Evolutionary conservation across 2,888 invertebrate genomes (phyloP), one percentile per base, ranked within the genome.

Genomic region (Crioceris asparagi): DNA sequence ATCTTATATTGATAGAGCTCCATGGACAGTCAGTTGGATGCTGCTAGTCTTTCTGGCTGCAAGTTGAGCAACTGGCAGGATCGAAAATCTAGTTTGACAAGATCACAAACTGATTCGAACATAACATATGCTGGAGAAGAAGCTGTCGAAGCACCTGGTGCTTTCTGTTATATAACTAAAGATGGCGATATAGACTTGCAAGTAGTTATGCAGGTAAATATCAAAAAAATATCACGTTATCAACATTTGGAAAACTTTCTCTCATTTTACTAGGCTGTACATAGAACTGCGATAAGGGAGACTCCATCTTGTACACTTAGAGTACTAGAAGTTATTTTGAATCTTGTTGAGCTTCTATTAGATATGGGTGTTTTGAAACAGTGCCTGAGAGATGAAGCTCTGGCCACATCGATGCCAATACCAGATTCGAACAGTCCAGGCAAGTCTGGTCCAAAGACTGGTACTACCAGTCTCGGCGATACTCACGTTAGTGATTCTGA

Each of bases 151-250:
- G 90, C 88, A 1, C 79, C 87, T 0, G 92, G 91, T 0, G 84
- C 96, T 0, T 70, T 81, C 14, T 79, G 83, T 59, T 98, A 94
- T 57, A 94, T 97, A 40, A 94, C 92, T 17, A 83, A 83, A 53
- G 92, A 94, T 51, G 97, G 98, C 0, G 87, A 93, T 57, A 80
- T 98, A 39, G 90, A 94, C 62, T 79, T 88, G 48, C 82, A 84
- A 68, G 85, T 93, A 10, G 81, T 93, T 2, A 63, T 86, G 6
- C 83, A 84, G 72, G 85, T 83, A 65, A n/a, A n/a, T n/a, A n/a
- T n/a, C n/a, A n/a, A n/a, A n/a, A n/a, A n/a, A n/a, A n/a, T n/a
- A n/a, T 30, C 5, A 7, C 10, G 16, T 30, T 10, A 10, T 6
- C 30, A 31, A 3, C 4, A 16, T 17, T 3, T 4, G 14, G 5